Evolutionary conservation across 2,797 vertebrate genomes (phyloP).

Genomic region (Microhierax caerulescens): DNA sequence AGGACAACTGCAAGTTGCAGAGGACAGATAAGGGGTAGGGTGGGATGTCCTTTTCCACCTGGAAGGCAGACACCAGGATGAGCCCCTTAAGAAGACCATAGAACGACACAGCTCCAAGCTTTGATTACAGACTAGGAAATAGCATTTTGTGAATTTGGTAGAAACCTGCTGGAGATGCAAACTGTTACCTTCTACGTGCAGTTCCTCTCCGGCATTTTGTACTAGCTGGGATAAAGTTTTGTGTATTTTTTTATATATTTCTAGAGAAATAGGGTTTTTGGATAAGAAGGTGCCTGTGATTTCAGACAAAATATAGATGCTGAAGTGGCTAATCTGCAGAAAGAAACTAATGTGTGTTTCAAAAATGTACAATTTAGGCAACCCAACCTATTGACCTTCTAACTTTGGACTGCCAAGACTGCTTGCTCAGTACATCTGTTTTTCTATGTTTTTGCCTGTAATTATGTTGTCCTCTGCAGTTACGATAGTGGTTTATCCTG

Average conservation of each 20-base stretch:
- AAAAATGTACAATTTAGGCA: constrained; percentile 52
- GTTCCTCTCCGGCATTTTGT: neutral
- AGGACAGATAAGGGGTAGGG: neutral
- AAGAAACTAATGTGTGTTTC: constrained; percentile 25
- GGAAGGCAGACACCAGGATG: neutral
- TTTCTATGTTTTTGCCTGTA: constrained; percentile 60
- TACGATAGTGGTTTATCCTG: constrained; percentile 39
- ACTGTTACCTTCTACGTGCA: neutral
- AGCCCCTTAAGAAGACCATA: neutral
- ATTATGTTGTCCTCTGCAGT: constrained; percentile 69
- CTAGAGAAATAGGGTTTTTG: neutral
- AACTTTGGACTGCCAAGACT: constrained; percentile 63
- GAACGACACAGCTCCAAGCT: neutral
- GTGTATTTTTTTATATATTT: neutral
- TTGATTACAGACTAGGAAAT: neutral
- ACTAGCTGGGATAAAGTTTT: neutral
- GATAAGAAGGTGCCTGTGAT: neutral
- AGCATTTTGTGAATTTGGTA: neutral
- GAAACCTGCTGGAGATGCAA: neutral
- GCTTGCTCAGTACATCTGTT: constrained; percentile 61
- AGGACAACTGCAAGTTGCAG: neutral
- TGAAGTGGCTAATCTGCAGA: constrained; percentile 26
- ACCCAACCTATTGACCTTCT: constrained; percentile 67
- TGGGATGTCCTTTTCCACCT: neutral
- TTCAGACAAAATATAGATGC: neutral